Percentiles rank a stretch among this genome's conserved stretches.
phyloP scores from a whole-genome alignment of 2,888 invertebrate species.

The Dynastes tityus region DNA sequence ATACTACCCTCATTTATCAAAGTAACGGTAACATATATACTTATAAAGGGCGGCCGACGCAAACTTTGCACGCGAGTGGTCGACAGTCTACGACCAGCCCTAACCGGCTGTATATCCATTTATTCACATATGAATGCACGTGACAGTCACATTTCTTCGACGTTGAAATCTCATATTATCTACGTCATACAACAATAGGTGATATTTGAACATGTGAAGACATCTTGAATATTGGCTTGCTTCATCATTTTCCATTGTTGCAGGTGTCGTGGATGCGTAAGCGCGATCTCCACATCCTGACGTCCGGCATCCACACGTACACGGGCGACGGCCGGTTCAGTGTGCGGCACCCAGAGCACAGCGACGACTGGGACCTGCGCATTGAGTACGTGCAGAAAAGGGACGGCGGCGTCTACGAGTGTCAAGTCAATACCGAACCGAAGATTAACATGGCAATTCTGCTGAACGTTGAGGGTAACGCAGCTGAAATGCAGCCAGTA shows the following conservation, averaged over 20 bases:
- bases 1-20: too few relatives aligned
- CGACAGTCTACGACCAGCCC: too few relatives aligned
- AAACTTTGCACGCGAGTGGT: too few relatives aligned
- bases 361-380: conserved; percentile 90
- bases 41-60: too few relatives aligned
- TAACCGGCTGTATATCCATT: too few relatives aligned
- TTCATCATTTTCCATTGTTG: conserved; percentile 57
- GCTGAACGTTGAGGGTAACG: conserved; percentile 84
- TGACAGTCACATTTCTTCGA: too few relatives aligned
- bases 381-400: conserved; percentile 88
- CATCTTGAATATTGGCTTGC: too few relatives aligned
- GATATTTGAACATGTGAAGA: too few relatives aligned
- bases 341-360: conserved; percentile 86
- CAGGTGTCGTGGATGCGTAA: conserved; percentile 90
- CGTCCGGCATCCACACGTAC: conserved; percentile 88
- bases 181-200: too few relatives aligned
- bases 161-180: too few relatives aligned
- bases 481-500: conserved; percentile 35
- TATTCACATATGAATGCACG: too few relatives aligned
- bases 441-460: conserved; percentile 89
- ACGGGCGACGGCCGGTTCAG: conserved; percentile 91
- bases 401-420: conserved; percentile 90
- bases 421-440: conserved; percentile 92
- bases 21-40: too few relatives aligned
- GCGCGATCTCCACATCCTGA: conserved; percentile 87